Conservation (phyloP, 2,888 invertebrate species). For the Carterocephalus palaemon region DNA sequence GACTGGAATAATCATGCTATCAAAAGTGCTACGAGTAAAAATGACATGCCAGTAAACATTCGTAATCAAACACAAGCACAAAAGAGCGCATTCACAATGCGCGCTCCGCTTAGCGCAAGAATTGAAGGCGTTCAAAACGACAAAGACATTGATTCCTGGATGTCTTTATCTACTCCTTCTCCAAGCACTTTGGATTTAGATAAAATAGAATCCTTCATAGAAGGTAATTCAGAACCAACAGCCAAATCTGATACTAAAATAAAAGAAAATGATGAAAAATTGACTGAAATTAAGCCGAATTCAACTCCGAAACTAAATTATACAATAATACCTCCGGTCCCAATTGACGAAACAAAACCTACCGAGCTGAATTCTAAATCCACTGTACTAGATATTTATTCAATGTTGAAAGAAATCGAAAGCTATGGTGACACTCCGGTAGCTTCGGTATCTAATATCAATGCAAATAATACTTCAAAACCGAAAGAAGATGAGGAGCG, state of each 20-base stretch:
- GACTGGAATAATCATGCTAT: constrained; percentile 58
- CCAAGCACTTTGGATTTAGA: constrained; percentile 52
- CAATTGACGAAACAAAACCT: constrained; percentile 30
- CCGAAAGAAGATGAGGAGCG: constrained; percentile 49
- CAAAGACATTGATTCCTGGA: constrained; percentile 74
- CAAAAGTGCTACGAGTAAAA: constrained; percentile 40
- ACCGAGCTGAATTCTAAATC: constrained; percentile 57
- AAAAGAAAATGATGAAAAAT: constrained; percentile 22
- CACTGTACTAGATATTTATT: constrained; percentile 71
- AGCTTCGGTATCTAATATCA: constrained; percentile 39
- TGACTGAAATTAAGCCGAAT: not conserved
- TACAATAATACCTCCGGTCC: not conserved
- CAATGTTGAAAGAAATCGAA: constrained; percentile 74
- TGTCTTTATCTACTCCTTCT: constrained; percentile 65
- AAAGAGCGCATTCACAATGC: constrained; percentile 49
- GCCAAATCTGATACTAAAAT: constrained; percentile 29
- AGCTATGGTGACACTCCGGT: constrained; percentile 68
- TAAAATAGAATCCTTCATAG: constrained; percentile 32
- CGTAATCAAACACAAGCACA: constrained; percentile 47
- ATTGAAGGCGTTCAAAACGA: constrained; percentile 66
- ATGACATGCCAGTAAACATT: constrained; percentile 36
- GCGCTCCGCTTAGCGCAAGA: constrained; percentile 60
- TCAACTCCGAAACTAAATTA: constrained; percentile 5
- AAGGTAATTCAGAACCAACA: constrained; percentile 29
- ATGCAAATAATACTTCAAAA: constrained; percentile 38